Evolutionary conservation across 2,113 vertebrate genomes (phyloP).

Genomic region (Equus przewalskii): DNA sequence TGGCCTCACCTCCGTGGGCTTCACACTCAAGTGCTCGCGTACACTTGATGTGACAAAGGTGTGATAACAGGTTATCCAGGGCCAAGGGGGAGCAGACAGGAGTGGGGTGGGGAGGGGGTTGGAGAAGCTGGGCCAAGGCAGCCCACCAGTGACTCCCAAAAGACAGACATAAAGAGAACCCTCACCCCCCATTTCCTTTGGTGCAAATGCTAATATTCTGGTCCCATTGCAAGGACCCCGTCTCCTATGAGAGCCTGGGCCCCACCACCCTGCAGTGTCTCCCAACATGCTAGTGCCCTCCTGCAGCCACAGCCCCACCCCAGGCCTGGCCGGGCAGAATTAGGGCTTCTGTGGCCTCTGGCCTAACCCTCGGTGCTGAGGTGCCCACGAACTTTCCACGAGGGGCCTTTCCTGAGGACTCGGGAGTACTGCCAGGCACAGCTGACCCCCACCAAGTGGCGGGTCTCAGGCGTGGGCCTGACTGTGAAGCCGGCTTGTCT

Average conservation of each 20-base stretch:
- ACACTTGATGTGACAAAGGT: neutral
- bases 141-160: neutral
- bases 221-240: too few relatives aligned
- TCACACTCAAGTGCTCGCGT: neutral
- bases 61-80: neutral
- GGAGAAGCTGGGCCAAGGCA: neutral
- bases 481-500: neutral
- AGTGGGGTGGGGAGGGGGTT: neutral
- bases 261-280: too few relatives aligned
- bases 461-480: neutral
- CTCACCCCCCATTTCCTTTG: neutral
- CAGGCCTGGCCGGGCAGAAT: too few relatives aligned
- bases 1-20: neutral
- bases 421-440: neutral
- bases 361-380: too few relatives aligned
- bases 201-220: too few relatives aligned
- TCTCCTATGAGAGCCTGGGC: too few relatives aligned
- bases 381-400: too few relatives aligned
- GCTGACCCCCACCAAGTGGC: neutral
- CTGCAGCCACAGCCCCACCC: too few relatives aligned
- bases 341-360: too few relatives aligned
- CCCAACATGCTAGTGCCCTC: too few relatives aligned
- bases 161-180: neutral
- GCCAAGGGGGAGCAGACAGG: accelerated
- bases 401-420: neutral